phyloP scores from a whole-genome alignment of 2,113 vertebrate genomes.

The Asarcornis scutulata region DNA sequence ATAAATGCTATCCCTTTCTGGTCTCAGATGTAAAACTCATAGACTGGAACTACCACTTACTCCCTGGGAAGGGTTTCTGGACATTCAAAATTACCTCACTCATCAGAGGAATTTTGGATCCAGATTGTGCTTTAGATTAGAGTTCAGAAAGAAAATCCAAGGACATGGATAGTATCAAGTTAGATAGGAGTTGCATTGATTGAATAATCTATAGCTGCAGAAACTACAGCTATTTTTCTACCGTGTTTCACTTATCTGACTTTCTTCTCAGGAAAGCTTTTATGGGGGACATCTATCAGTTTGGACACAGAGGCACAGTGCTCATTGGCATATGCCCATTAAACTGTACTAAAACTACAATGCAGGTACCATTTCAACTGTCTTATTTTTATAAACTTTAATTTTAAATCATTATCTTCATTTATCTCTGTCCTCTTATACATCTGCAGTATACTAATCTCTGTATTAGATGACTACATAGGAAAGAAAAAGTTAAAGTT shows the following conservation, averaged over 20 bases:
- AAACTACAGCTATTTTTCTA: conserved; percentile 64
- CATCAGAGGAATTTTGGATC: background rate
- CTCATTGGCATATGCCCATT: conserved; percentile 17
- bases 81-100: background rate
- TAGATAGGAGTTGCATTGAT: conserved; percentile 59
- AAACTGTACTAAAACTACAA: conserved; percentile 27
- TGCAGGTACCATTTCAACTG: background rate
- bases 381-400: conserved; percentile 30
- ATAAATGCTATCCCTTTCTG: background rate
- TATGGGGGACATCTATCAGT: conserved; percentile 59
- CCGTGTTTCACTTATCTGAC: conserved; percentile 56
- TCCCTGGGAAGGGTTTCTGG: background rate
- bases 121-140: background rate
- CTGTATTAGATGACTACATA: background rate
- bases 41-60: background rate
- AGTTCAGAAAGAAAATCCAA: conserved; percentile 50
- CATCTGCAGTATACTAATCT: background rate
- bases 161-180: conserved; percentile 28
- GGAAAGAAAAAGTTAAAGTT: background rate
- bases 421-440: background rate
- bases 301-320: conserved; percentile 33
- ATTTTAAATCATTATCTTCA: conserved; percentile 2
- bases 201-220: conserved; percentile 64
- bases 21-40: background rate
- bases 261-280: conserved; percentile 57